These are phyloP conservation scores for Eristalis tenax DNA, from an alignment of 2,888 invertebrate species.

Conservation along the genomic window DNA sequence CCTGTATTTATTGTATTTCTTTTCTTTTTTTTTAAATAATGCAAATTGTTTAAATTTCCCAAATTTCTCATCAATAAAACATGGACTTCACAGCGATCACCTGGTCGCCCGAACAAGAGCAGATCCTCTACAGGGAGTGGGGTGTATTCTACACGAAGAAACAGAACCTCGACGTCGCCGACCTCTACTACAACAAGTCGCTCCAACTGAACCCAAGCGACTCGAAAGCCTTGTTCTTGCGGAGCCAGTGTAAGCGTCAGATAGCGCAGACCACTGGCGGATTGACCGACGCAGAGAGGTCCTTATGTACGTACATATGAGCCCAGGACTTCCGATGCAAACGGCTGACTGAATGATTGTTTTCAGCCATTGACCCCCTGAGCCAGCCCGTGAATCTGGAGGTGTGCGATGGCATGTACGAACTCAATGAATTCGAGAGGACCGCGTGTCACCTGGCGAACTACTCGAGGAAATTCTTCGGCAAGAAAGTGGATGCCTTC, in stretches of 20 bases:
- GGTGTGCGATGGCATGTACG: slow-evolving; percentile 73
- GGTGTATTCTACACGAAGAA: slow-evolving; percentile 66
- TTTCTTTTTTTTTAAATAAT: background rate
- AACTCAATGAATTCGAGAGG: slow-evolving; percentile 74
- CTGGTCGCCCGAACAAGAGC: slow-evolving; percentile 34
- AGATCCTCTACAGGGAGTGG: slow-evolving; percentile 75
- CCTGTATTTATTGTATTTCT: no score
- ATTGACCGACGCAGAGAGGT: slow-evolving; percentile 63
- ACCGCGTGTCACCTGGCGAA: slow-evolving; percentile 63
- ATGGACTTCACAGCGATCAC: background rate
- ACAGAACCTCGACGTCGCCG: slow-evolving; percentile 67
- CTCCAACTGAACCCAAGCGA: slow-evolving; percentile 60
- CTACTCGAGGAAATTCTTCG: slow-evolving; percentile 48
- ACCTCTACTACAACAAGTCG: slow-evolving; percentile 73
- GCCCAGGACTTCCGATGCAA: background rate
- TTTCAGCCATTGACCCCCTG: slow-evolving; percentile 21
- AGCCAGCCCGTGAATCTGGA: slow-evolving; percentile 61
- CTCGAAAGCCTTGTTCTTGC: slow-evolving; percentile 62
- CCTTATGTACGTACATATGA: slow-evolving; percentile 16
- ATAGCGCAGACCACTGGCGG: slow-evolving; percentile 71
- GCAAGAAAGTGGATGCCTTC: slow-evolving; percentile 68
- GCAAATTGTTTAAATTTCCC: background rate
- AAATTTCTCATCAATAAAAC: background rate
- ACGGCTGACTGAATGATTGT: no score
- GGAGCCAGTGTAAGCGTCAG: slow-evolving; percentile 73